A percentile compares a stretch with the other conserved stretches of the same genome.
These are phyloP conservation scores for Drosophila incognita DNA, from an alignment of 2,888 invertebrate genomes.

Conservation along the genomic window DNA sequence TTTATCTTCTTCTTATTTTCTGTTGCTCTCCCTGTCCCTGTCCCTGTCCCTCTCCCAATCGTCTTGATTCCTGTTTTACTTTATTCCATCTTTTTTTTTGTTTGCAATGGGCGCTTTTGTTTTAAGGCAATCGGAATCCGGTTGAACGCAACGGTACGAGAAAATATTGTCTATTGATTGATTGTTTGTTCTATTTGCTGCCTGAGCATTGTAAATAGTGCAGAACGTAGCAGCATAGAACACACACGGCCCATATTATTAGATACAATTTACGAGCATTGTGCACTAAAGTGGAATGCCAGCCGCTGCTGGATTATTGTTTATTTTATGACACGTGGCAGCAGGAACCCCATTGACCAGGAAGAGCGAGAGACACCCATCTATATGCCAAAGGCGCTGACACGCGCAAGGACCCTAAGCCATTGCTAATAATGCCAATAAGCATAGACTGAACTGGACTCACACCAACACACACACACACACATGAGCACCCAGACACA, in stretches of 20 bases:
- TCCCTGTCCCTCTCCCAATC: constrained; percentile 14
- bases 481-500: constrained; percentile 5
- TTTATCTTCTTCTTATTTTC: constrained; percentile 70
- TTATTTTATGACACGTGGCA: constrained; percentile 80
- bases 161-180: constrained; percentile 80
- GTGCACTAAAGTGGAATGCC: constrained; percentile 76
- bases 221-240: constrained; percentile 13
- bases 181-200: constrained; percentile 77
- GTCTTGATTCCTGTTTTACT: constrained; percentile 52
- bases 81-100: constrained; percentile 17
- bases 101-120: constrained; percentile 67
- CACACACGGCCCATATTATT: constrained; percentile 75
- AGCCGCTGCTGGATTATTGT: constrained; percentile 80
- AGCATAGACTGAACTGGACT: constrained; percentile 35
- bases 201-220: constrained; percentile 50
- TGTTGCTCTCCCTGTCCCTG: not conserved
- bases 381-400: constrained; percentile 61
- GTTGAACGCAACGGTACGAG: constrained; percentile 58
- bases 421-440: constrained; percentile 78
- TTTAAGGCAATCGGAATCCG: constrained; percentile 80
- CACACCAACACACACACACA: constrained; percentile 1
- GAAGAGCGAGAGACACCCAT: not conserved
- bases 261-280: constrained; percentile 77
- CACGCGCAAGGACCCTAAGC: constrained; percentile 72
- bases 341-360: constrained; percentile 10